Evolutionary conservation across 2,888 invertebrate genomes (phyloP).

Genomic region (Sminthurides aquaticus): DNA sequence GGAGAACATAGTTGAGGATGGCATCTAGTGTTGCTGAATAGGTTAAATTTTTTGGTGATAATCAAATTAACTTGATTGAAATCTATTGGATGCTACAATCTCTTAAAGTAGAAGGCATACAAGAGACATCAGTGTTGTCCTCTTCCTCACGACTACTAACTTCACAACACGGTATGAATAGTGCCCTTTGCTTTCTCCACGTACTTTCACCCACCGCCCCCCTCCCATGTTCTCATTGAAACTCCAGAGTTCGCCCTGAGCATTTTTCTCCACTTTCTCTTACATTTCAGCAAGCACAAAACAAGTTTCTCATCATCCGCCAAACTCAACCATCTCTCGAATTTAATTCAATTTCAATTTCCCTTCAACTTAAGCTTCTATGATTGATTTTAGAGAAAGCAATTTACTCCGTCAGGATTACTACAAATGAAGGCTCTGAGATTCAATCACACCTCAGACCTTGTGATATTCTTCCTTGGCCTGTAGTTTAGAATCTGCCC

Average conservation of each 20-base stretch:
- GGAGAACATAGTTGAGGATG: too few relatives aligned
- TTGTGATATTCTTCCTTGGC: not conserved
- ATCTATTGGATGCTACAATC: not conserved
- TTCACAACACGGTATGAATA: too few relatives aligned
- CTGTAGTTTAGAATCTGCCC: not conserved
- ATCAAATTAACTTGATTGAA: not conserved
- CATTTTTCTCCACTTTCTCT: not conserved
- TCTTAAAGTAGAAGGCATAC: not conserved
- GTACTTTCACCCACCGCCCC: too few relatives aligned
- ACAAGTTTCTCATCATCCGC: too few relatives aligned
- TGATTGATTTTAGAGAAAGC: conserved; percentile 16
- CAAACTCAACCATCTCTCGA: too few relatives aligned
- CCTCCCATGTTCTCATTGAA: too few relatives aligned
- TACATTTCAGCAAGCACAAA: not conserved
- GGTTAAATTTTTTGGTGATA: not conserved
- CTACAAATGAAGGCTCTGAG: not conserved
- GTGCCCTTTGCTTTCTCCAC: too few relatives aligned
- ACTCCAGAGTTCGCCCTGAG: too few relatives aligned
- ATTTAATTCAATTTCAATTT: conserved; percentile 16
- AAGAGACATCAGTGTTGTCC: not conserved
- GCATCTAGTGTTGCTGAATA: too few relatives aligned
- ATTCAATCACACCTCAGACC: not conserved
- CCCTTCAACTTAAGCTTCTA: conserved; percentile 4
- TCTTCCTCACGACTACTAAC: not conserved
- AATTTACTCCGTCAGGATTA: not conserved